Percentiles rank a stretch among this genome's conserved stretches.
These are phyloP conservation scores for Gadus chalcogrammus DNA, from an alignment of 2,113 vertebrate species.

Conservation along the genomic window DNA sequence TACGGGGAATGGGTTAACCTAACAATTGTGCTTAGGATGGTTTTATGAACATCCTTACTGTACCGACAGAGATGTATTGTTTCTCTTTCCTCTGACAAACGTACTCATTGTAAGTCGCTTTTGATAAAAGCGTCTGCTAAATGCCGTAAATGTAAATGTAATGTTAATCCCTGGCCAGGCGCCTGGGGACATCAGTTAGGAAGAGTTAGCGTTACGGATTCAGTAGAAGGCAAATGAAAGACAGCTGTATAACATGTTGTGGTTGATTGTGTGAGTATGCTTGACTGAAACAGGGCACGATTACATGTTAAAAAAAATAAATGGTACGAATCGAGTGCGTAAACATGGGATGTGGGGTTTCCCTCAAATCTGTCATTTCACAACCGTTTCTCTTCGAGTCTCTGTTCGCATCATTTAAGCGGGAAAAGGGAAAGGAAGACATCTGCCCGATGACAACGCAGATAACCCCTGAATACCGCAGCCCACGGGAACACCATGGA, in stretches of 20 bases:
- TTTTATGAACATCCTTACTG: too few relatives aligned
- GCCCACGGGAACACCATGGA: conserved; percentile 12
- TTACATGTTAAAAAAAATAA: not conserved
- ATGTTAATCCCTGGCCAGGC: conserved; percentile 31
- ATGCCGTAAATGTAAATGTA: too few relatives aligned
- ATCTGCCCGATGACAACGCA: not conserved
- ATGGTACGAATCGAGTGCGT: not conserved
- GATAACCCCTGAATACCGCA: conserved; percentile 6
- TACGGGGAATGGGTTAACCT: too few relatives aligned
- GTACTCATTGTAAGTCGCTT: too few relatives aligned
- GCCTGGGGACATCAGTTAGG: conserved; percentile 53
- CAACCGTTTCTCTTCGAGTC: conserved; percentile 18
- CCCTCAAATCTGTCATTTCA: not conserved
- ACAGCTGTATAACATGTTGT: conserved; percentile 39
- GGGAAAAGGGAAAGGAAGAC: not conserved
- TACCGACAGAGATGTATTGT: too few relatives aligned
- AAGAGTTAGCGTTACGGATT: conserved; percentile 56
- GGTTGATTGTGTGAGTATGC: not conserved
- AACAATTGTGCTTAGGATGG: too few relatives aligned
- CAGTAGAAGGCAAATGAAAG: conserved; percentile 27
- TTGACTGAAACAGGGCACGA: too few relatives aligned
- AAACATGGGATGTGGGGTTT: not conserved
- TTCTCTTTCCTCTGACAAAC: too few relatives aligned
- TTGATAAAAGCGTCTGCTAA: too few relatives aligned
- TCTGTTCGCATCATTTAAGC: not conserved